phyloP scores from a whole-genome alignment of 2,888 invertebrate genomes.

The Tolmerus cingulatus region DNA sequence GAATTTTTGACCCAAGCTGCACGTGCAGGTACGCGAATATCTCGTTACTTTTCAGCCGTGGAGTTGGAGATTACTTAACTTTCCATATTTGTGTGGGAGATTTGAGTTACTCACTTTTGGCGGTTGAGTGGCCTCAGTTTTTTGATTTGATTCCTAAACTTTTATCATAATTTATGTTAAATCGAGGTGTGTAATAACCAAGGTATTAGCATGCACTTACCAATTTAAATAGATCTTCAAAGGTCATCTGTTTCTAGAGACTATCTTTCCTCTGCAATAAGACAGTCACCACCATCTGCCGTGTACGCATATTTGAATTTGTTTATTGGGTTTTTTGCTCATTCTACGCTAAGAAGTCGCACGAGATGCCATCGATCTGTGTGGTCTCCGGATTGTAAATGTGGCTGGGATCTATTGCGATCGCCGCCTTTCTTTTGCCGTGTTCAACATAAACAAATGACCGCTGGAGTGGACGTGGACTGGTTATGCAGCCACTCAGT shows the following conservation, averaged over 20 bases:
- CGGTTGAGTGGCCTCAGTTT: not conserved
- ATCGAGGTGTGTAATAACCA: not conserved
- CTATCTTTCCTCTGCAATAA: not conserved
- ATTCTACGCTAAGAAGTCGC: not conserved
- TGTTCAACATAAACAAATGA: slow-evolving; percentile 17
- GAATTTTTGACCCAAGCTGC: not conserved
- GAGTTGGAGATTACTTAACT: not conserved
- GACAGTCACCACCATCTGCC: not conserved
- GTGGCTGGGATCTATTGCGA: slow-evolving; percentile 12
- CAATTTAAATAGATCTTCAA: not conserved
- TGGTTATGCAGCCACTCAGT: not conserved
- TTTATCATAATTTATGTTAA: slow-evolving; percentile 16
- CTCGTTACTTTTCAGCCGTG: not conserved
- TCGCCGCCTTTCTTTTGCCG: slow-evolving; percentile 12
- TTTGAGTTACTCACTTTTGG: not conserved
- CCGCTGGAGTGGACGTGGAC: not conserved
- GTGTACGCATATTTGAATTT: not conserved
- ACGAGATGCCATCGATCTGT: slow-evolving; percentile 19
- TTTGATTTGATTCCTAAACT: not conserved
- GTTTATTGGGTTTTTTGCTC: slow-evolving; percentile 18
- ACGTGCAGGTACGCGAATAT: slow-evolving; percentile 11
- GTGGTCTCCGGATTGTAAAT: slow-evolving; percentile 20
- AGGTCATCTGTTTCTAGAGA: not conserved
- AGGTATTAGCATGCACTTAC: not conserved
- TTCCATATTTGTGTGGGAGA: slow-evolving; percentile 8